Base-by-base conservation (phyloP, 2,888 invertebrate species). In the Tetropium fuscum region DNA sequence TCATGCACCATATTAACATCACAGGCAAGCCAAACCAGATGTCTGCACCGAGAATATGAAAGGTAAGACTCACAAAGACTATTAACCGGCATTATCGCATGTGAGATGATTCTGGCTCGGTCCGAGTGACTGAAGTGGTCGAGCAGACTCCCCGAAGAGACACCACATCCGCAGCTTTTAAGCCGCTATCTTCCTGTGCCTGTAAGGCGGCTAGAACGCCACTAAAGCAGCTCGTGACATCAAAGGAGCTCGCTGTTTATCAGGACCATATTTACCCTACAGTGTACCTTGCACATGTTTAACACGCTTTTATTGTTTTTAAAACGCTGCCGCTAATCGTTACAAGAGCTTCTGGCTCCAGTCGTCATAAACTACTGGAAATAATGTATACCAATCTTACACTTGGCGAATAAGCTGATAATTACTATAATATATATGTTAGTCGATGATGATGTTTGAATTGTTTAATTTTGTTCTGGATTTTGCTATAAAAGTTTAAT, bases 131-230 rank as follows among this genome's bases (percentile, higher is more conserved):
- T 62, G 71, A 71, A 69, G 71, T 68, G 70, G 70, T 64, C 53
- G 55, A 64, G 45, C 70, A 66, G 66, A 68, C 68, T 63, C 67
- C 63, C 58, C 20, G 32, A 47, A 56, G 48, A 51, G 48, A 63
- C 62, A 67, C 74, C 74, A 74, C 74, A 74, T 74, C 74, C 74
- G 74, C 67, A 71, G 70, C 72, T 73, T 73, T 72, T 66, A 66
- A 72, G 68, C 68, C 64, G 71, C 66, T 74, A 74, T 74, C 74
- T 72, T 53, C 57, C 63, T 58, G 53, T 60, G 61, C 60, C 66
- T 66, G 66, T 19, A 10, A 22, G 16, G 11, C 44, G 27, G 66
- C 63, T 70, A 67, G 70, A 70, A 70, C 65, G 69, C 66, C 70
- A 69, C 60, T 67, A 65, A 62, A 66, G 60, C 64, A 66, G 68